phyloP scores from a whole-genome alignment of 2,797 vertebrate genomes.

The Phyllotis vaccarum region DNA sequence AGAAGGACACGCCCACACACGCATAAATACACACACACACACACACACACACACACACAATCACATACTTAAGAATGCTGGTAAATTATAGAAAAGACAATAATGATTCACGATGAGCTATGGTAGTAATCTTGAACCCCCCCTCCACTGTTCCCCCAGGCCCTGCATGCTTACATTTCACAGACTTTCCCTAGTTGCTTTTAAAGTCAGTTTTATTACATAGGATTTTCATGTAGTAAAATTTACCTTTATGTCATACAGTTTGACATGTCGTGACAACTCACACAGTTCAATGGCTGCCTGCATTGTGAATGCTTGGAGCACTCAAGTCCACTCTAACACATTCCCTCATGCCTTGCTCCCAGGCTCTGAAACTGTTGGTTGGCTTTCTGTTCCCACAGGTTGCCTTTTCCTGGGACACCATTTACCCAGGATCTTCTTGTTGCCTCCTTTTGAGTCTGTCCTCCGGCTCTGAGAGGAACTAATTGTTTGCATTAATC shows the following conservation, averaged over 20 bases:
- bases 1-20: neutral
- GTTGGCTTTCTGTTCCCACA: neutral
- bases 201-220: neutral
- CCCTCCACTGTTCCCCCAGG: neutral
- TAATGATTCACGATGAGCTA: neutral
- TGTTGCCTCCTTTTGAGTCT: neutral
- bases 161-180: neutral
- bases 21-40: neutral
- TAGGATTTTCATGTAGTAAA: neutral
- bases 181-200: neutral
- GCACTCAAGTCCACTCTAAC: rapidly evolving
- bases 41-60: neutral
- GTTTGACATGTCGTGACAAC: neutral
- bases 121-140: too few relatives aligned
- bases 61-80: neutral
- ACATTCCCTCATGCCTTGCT: rapidly evolving
- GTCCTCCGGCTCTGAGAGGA: neutral
- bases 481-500: rapidly evolving
- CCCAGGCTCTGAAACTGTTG: neutral
- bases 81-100: neutral
- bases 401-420: neutral
- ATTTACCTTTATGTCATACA: neutral
- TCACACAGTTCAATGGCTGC: too few relatives aligned
- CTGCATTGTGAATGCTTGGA: rapidly evolving
- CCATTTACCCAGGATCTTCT: rapidly evolving